Evolutionary conservation across 1,140 invertebrate species (phyloP), one percentile per base, ranked within the genome.

Genomic region (Contarinia nasturtii): DNA sequence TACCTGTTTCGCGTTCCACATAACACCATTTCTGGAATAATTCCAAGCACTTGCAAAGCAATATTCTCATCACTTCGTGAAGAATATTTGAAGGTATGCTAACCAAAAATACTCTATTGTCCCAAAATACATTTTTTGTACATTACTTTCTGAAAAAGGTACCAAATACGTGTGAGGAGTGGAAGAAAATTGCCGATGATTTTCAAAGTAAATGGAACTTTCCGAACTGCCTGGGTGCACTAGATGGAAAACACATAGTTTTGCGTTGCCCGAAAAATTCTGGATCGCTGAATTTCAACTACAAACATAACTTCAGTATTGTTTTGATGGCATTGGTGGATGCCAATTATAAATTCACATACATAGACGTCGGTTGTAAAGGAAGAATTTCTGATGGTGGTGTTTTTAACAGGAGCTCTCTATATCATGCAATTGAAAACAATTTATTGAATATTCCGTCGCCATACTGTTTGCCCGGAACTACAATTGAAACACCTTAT

Each of bases 311-410:
- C 11, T 49, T 48, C 36, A 49, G 46, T 38, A 45, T 50, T 22
- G 50, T 52, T 17, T 34, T 53, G 20, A 41, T 54, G 36, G 53
- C 51, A 11, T 27, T 54, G 19, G 50, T 48, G 18, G 50, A 55
- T 22, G 48, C 49, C 10, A 45, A 53, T 38, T 51, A 54, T 44
- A 50, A 55, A 36, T 52, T 55, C 20, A 47, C 53, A 44, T 57
- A 57, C 47, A 49, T 49, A n/a, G 52, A 65, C 50, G 50, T 60
- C 21, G 58, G 60, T 19, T 40, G 46, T 11, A 54, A 63, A 45
- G 61, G 59, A 15, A 47, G 59, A 44, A 50, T 57, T 19, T 57
- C 52, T 46, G 62, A 64, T 53, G 56, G 55, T 46, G 57, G 56
- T 19, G 53, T 61, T 20, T 57, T 65, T 42, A 49, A 17, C 14